phyloP scores from a whole-genome alignment of 2,797 vertebrate species.

The Phalloptychus januarius region DNA sequence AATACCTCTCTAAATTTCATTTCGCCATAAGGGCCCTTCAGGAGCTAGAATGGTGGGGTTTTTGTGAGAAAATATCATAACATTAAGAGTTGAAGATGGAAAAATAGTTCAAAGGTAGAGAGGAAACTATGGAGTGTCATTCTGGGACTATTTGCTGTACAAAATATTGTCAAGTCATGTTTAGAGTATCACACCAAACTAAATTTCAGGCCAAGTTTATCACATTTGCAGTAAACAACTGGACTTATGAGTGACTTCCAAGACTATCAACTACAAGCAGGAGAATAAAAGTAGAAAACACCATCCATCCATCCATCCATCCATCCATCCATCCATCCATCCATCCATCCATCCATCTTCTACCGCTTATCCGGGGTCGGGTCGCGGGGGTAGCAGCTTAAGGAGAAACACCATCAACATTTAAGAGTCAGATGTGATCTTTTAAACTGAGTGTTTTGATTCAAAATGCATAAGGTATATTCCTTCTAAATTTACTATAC shows the following conservation, averaged over 20 bases:
- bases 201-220: background rate
- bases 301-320: too few relatives aligned
- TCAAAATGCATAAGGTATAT: background rate
- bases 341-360: too few relatives aligned
- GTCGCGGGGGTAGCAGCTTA: too few relatives aligned
- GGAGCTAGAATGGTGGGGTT: slow-evolving; percentile 9
- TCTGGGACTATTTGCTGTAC: background rate
- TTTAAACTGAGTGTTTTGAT: background rate
- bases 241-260: slow-evolving; percentile 4
- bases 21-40: slow-evolving; percentile 32
- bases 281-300: background rate
- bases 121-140: background rate
- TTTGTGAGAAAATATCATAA: slow-evolving; percentile 26
- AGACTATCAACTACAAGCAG: slow-evolving; percentile 19
- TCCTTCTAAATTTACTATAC: background rate
- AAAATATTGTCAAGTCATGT: background rate
- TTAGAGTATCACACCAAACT: background rate
- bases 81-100: slow-evolving; percentile 6
- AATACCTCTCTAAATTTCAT: slow-evolving; percentile 33
- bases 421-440: background rate
- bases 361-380: too few relatives aligned
- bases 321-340: too few relatives aligned
- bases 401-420: too few relatives aligned
- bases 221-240: background rate
- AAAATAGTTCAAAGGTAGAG: background rate